These are phyloP conservation scores for Misgurnus mizolepis DNA, from an alignment of 2,113 vertebrate genomes.

Conservation along the genomic window DNA sequence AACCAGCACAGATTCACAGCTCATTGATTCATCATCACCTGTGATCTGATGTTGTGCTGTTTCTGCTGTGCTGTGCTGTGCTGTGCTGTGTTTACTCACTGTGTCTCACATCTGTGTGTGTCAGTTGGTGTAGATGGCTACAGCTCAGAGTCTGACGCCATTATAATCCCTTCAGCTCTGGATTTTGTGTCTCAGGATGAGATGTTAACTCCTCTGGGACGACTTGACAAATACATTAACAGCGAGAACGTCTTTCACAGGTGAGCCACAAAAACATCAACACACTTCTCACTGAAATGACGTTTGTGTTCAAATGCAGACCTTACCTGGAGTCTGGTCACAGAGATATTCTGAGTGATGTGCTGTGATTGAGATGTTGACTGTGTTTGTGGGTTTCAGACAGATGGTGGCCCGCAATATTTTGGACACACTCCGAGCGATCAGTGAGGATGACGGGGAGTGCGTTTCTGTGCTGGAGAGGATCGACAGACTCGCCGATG, in stretches of 20 bases:
- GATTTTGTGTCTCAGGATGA: slow-evolving; percentile 95
- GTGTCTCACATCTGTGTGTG: slow-evolving; percentile 75
- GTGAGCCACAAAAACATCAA: slow-evolving; percentile 55
- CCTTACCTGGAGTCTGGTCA: no score
- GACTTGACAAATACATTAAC: slow-evolving; percentile 90
- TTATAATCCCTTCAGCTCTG: slow-evolving; percentile 91
- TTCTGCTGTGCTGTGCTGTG: slow-evolving; percentile 14
- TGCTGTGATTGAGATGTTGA: not conserved
- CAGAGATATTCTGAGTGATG: not conserved
- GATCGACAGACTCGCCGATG: slow-evolving; percentile 86
- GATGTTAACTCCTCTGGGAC: slow-evolving; percentile 89
- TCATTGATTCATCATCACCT: no score
- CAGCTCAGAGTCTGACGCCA: slow-evolving; percentile 91
- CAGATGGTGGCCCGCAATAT: slow-evolving; percentile 93
- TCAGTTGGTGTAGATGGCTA: slow-evolving; percentile 92
- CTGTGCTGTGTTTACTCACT: slow-evolving; percentile 17
- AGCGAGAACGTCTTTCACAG: slow-evolving; percentile 93
- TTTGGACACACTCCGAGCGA: slow-evolving; percentile 88
- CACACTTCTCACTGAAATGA: no score
- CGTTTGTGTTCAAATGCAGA: no score
- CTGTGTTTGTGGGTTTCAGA: slow-evolving; percentile 61
- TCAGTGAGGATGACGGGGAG: slow-evolving; percentile 87
- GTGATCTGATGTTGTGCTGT: no score
- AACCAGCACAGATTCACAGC: no score
- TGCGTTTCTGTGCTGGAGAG: slow-evolving; percentile 87